Evolutionary conservation across 1,140 invertebrate genomes (phyloP).

Genomic region (Chelonus insularis): DNA sequence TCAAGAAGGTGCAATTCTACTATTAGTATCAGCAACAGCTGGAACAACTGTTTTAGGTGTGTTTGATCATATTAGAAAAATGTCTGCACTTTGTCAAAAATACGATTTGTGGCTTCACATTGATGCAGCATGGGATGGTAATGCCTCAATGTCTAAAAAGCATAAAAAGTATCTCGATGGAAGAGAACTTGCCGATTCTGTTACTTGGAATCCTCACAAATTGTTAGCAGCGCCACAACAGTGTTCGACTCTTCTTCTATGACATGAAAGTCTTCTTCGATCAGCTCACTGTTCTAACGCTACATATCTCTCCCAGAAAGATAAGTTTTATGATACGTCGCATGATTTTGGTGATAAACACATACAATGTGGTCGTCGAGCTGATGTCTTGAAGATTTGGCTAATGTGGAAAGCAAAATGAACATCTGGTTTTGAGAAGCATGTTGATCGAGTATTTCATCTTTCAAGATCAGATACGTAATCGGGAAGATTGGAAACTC

Average conservation of each 20-base stretch:
- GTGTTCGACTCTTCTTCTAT: conserved; percentile 82
- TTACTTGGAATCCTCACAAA: conserved; percentile 95
- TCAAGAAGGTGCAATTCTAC: conserved; percentile 71
- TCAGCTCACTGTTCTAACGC: conserved; percentile 71
- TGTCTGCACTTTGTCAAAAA: conserved; percentile 80
- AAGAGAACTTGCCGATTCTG: conserved; percentile 81
- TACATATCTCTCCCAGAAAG: conserved; percentile 91
- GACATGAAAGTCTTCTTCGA: conserved; percentile 63
- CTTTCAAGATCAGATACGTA: conserved; percentile 70
- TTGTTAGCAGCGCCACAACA: conserved; percentile 86
- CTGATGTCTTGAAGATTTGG: conserved; percentile 96
- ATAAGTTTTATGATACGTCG: conserved; percentile 92
- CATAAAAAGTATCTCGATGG: conserved; percentile 80
- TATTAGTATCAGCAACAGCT: conserved; percentile 89
- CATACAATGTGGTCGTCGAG: conserved; percentile 89
- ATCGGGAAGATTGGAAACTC: conserved; percentile 72
- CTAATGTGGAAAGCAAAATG: conserved; percentile 97
- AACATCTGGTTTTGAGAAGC: conserved; percentile 75
- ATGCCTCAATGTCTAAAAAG: conserved; percentile 81
- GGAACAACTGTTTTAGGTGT: conserved; percentile 86
- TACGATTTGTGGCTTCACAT: conserved; percentile 92
- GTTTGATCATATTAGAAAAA: conserved; percentile 83
- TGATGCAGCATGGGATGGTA: conserved; percentile 94
- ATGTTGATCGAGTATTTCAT: conserved; percentile 79
- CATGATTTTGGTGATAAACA: conserved; percentile 95